A percentile compares a stretch with the other conserved stretches of the same genome.
Evolutionary conservation across 2,797 vertebrate species (phyloP).

Genomic region (Prionace glauca): DNA sequence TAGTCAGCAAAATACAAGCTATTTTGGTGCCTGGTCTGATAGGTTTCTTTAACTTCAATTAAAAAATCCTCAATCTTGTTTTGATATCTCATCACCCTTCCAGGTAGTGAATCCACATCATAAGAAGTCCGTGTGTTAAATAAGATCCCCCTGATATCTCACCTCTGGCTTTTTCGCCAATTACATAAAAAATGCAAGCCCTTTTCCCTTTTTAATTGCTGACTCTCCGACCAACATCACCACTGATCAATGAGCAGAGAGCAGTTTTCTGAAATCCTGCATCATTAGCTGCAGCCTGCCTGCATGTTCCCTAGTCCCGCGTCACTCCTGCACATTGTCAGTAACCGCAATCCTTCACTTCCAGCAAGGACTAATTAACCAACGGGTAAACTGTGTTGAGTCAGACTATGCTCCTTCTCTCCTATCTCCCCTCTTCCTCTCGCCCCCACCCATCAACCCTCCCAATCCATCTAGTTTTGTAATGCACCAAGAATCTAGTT

Average conservation of each 20-base stretch:
- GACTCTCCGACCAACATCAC: background rate
- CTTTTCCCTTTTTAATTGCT: background rate
- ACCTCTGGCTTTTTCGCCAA: background rate
- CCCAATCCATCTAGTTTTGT: too few species aligned
- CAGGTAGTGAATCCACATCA: background rate
- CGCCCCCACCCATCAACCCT: too few species aligned
- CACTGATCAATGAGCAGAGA: background rate
- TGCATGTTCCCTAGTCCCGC: background rate
- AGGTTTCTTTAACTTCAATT: background rate
- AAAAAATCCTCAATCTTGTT: background rate
- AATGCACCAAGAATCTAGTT: too few species aligned
- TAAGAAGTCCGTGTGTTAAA: background rate
- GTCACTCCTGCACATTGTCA: too few species aligned
- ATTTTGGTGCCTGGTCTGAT: background rate
- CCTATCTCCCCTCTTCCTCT: background rate
- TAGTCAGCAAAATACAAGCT: background rate
- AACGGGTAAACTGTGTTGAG: background rate
- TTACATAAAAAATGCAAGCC: background rate
- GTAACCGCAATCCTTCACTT: background rate
- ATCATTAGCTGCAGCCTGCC: background rate
- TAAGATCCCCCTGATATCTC: background rate
- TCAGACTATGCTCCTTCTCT: background rate
- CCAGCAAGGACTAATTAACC: background rate
- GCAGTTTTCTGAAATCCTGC: background rate
- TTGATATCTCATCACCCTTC: background rate